Evolutionary conservation across 2,888 invertebrate species (phyloP).

Genomic region (Sinhomidia bicolor): DNA sequence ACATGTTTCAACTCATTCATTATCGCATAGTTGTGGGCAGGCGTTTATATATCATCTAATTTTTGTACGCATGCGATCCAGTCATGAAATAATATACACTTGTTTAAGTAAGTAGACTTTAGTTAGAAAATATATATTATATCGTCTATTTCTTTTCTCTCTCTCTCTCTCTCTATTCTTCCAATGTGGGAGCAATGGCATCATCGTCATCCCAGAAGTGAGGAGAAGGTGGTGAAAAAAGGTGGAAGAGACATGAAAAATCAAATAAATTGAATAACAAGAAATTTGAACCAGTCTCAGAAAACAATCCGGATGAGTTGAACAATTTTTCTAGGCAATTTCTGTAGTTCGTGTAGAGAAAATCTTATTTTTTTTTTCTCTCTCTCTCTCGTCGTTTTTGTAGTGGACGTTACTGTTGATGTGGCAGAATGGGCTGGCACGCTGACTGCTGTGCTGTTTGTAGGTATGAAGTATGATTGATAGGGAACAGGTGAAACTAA

Average conservation of each 20-base stretch:
- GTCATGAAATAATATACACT: constrained; percentile 50
- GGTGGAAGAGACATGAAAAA: constrained; percentile 59
- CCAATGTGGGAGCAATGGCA: constrained; percentile 25
- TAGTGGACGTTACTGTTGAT: constrained; percentile 13
- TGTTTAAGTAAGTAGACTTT: neutral
- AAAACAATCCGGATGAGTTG: constrained; percentile 62
- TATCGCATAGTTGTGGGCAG: constrained; percentile 47
- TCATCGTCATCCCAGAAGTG: too few species aligned
- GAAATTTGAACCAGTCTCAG: constrained; percentile 37
- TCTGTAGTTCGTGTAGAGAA: constrained; percentile 52
- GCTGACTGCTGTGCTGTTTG: constrained; percentile 42
- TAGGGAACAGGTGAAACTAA: constrained; percentile 69
- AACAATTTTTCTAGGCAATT: constrained; percentile 52
- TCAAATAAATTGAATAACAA: constrained; percentile 66
- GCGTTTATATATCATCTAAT: constrained; percentile 47
- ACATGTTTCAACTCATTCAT: constrained; percentile 38
- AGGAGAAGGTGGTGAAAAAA: constrained; percentile 68
- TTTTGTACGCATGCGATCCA: constrained; percentile 45
- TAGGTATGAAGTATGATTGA: constrained; percentile 64
- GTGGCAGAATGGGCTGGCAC: constrained; percentile 56
- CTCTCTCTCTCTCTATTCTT: neutral
- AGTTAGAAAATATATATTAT: neutral
- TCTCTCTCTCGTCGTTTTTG: neutral
- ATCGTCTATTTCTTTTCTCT: too few species aligned
- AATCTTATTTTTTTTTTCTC: constrained; percentile 22